Evolutionary conservation across 2,113 vertebrate genomes (phyloP), one percentile per base, ranked within the genome.

Genomic region (Zosterops japonicus): DNA sequence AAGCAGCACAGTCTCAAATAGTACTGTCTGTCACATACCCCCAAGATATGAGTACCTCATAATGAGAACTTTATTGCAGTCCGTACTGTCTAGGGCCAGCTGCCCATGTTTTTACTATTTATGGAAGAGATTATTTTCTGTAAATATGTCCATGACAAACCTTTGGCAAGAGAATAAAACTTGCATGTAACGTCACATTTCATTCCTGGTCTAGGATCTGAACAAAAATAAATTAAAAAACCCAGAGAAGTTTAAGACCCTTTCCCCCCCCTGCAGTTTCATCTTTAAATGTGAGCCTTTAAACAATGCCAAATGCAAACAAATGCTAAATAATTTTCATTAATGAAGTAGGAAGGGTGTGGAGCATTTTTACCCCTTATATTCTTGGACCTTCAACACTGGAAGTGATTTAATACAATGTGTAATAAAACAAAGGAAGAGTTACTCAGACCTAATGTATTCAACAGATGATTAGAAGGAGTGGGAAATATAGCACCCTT

Each of bases 341-440:
- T 95, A 89, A 91, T 95, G 81, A 77, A 64, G 83, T 47, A 68
- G 89, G 59, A 78, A 92, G 96, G 94, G 95, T 0, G 90, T 87
- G 95, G 87, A 87, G 59, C 71, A 59, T 91, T 57, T 91, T 88
- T 83, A 75, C 82, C 94, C 63, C 85, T 85, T 90, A 86, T 93
- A 80, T 85, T 53, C 95, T 93, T 96, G 91, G 92, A 64, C 84
- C 91, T 65, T 71, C 46, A 21, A 12, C 86, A 49, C 86, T 92
- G 93, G 86, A 95, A 96, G 61, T 91, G 94, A 90, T 42, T 89
- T 57, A 82, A 92, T 53, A 96, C 94, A 92, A 93, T 82, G 76
- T 53, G 60, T 91, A 83, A 70, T 96, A 91, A 97, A 95, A 95
- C 93, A 93, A 63, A 97, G 97, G 97, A 96, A 97, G 96, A 78